Conservation (phyloP, 2,888 invertebrate genomes). For the Lithodes maja region DNA sequence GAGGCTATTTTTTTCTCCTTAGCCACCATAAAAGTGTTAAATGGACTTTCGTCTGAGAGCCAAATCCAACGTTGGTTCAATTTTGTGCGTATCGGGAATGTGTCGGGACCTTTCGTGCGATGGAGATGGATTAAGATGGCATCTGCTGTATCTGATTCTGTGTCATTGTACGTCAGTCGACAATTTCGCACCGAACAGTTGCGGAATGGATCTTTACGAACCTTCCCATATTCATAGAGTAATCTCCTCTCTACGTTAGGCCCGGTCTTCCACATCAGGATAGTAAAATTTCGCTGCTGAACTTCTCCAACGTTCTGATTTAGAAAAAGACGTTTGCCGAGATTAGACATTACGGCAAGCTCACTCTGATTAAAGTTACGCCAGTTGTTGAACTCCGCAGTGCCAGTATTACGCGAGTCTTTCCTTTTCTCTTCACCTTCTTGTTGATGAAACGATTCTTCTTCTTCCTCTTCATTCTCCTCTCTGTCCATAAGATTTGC, state of each 20-base stretch:
- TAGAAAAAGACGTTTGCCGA: slow-evolving; percentile 63
- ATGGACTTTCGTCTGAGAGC: slow-evolving; percentile 82
- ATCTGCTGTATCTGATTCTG: slow-evolving; percentile 78
- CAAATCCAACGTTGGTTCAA: slow-evolving; percentile 82
- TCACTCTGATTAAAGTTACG: slow-evolving; percentile 48
- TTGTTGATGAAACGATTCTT: background rate
- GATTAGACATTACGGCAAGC: slow-evolving; percentile 42
- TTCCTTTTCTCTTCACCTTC: background rate
- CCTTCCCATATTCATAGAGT: slow-evolving; percentile 76
- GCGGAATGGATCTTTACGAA: slow-evolving; percentile 77
- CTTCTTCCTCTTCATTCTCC: slow-evolving; percentile 10
- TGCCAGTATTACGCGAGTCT: background rate
- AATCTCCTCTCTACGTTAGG: slow-evolving; percentile 78
- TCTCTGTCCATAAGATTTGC: background rate
- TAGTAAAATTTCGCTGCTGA: slow-evolving; percentile 75
- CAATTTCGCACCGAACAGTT: slow-evolving; percentile 81
- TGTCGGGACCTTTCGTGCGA: slow-evolving; percentile 75
- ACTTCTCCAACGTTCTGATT: slow-evolving; percentile 46
- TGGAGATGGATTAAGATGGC: slow-evolving; percentile 81
- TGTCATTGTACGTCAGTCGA: slow-evolving; percentile 78
- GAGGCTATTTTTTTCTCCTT: slow-evolving; percentile 74
- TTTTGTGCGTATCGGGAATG: slow-evolving; percentile 77
- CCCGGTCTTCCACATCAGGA: slow-evolving; percentile 81
- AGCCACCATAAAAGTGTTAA: slow-evolving; percentile 78
- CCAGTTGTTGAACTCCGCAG: slow-evolving; percentile 39